Conservation (phyloP, 1,140 invertebrate species). For the Lasioglossum albipes region DNA sequence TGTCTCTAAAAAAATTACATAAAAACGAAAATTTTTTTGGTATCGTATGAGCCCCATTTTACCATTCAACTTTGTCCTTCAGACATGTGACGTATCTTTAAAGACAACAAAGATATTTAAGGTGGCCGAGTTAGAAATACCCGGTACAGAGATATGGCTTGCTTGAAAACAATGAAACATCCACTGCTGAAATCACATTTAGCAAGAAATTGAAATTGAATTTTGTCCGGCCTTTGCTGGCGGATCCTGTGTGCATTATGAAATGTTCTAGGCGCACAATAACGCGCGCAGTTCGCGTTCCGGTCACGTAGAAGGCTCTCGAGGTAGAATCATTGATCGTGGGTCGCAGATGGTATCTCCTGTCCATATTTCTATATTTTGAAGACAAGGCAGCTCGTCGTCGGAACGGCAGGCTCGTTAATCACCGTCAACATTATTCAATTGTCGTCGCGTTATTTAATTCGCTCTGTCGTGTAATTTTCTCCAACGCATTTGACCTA, state of each 20-base stretch:
- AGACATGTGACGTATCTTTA: too few species aligned
- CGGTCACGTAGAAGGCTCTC: neutral
- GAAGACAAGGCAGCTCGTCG: neutral
- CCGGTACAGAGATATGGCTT: too few species aligned
- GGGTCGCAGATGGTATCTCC: neutral
- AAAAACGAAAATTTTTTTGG: too few species aligned
- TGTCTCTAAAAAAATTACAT: too few species aligned
- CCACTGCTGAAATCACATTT: too few species aligned
- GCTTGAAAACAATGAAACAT: too few species aligned
- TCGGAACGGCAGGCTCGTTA: neutral
- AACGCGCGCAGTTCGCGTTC: neutral
- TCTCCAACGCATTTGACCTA: constrained; percentile 22
- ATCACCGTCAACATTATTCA: constrained; percentile 9
- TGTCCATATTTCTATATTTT: neutral
- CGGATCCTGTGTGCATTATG: neutral
- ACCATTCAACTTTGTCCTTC: too few species aligned
- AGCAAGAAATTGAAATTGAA: too few species aligned
- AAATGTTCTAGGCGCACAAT: neutral
- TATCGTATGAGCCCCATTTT: too few species aligned
- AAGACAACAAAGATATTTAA: too few species aligned
- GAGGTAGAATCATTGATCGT: neutral
- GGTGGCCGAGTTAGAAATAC: too few species aligned
- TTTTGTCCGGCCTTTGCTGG: too few species aligned
- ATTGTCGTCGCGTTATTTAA: constrained; percentile 20
- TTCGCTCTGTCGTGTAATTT: constrained; percentile 10